Percentiles rank a stretch among this genome's conserved stretches.
Evolutionary conservation across 2,888 invertebrate genomes (phyloP).

Genomic region (Patella caerulea): DNA sequence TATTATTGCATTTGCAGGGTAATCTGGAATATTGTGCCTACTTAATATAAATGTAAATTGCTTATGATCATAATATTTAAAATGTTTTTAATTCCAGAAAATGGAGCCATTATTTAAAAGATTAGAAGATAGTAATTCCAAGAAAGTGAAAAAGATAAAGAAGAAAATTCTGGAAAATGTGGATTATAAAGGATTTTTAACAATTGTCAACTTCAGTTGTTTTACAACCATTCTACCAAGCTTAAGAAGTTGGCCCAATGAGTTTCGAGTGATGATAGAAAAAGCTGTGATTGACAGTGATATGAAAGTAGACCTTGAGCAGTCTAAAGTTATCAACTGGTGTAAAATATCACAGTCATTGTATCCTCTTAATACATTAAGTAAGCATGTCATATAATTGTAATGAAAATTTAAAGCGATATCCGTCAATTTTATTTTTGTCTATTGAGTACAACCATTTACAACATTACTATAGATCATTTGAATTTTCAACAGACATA

Average conservation of each 20-base stretch:
- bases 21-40: too few species aligned
- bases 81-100: background rate
- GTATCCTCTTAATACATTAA: constrained; percentile 54
- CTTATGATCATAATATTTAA: too few species aligned
- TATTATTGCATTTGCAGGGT: too few species aligned
- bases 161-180: constrained; percentile 30
- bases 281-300: constrained; percentile 48
- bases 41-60: too few species aligned
- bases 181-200: background rate
- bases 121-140: constrained; percentile 32
- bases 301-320: constrained; percentile 54
- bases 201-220: constrained; percentile 17
- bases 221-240: constrained; percentile 36
- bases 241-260: constrained; percentile 29
- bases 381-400: constrained; percentile 38
- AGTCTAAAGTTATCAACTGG: constrained; percentile 58
- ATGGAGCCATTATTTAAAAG: constrained; percentile 20
- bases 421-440: too few species aligned
- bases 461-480: too few species aligned
- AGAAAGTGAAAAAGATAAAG: constrained; percentile 17
- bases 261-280: constrained; percentile 39
- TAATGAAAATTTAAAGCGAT: too few species aligned
- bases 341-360: constrained; percentile 48
- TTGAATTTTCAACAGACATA: too few species aligned
- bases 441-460: too few species aligned